Evolutionary conservation across 2,888 invertebrate species (phyloP).

Genomic region (Habroteleia sp.): DNA sequence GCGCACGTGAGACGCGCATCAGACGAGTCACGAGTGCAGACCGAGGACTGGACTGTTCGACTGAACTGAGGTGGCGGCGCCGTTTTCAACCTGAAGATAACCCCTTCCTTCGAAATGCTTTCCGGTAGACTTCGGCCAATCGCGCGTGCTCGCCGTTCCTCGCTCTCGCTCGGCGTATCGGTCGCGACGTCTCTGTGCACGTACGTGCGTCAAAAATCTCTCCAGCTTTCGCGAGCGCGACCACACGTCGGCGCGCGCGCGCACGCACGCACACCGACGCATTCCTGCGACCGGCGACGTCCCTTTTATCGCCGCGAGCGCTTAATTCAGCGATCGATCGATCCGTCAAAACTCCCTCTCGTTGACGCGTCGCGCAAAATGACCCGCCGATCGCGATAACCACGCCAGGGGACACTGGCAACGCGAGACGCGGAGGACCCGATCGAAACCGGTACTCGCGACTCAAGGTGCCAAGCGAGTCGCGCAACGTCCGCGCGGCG

Average conservation of each 20-base stretch:
- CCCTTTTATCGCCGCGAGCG: conserved; percentile 16
- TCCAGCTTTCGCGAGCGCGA: conserved; percentile 58
- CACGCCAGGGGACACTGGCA: too few species aligned
- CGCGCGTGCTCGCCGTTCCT: conserved; percentile 52
- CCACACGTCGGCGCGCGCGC: neutral
- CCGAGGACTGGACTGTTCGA: conserved; percentile 75
- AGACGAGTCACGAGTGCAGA: conserved; percentile 78
- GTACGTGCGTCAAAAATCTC: conserved; percentile 53
- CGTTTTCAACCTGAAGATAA: conserved; percentile 79
- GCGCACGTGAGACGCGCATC: conserved; percentile 70
- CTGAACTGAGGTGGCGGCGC: conserved; percentile 71
- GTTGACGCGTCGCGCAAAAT: conserved; percentile 7
- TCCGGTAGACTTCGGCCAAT: conserved; percentile 53
- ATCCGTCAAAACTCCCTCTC: conserved; percentile 1
- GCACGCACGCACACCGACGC: neutral
- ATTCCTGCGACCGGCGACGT: neutral
- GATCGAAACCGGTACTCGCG: conserved; percentile 1
- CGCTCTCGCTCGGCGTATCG: conserved; percentile 27
- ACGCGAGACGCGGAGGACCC: neutral
- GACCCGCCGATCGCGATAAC: neutral
- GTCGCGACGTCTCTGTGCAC: conserved; percentile 17
- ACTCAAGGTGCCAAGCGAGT: neutral
- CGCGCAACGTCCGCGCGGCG: too few species aligned
- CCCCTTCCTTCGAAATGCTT: conserved; percentile 67
- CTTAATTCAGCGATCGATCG: conserved; percentile 18